Conservation (phyloP, 2,113 vertebrate genomes). For the Gavialis gangeticus region DNA sequence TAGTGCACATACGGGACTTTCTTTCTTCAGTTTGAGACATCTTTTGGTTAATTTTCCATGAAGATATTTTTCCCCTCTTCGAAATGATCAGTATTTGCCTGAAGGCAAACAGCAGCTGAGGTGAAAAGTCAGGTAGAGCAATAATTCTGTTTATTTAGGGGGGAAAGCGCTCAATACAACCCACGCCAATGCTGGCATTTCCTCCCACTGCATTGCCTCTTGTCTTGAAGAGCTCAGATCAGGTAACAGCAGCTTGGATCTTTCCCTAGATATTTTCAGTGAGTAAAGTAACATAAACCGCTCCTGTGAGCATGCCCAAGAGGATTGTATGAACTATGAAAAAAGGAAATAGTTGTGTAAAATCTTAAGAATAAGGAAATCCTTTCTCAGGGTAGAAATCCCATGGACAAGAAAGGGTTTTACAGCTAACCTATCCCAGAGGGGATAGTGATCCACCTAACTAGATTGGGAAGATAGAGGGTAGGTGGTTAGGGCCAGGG, state of each 20-base stretch:
- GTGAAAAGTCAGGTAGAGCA: background rate
- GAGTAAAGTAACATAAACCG: background rate
- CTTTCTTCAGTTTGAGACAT: slow-evolving; percentile 7
- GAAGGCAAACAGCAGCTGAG: background rate
- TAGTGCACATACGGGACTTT: background rate
- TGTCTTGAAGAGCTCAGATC: background rate
- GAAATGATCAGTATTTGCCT: slow-evolving; percentile 25
- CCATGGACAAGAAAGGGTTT: background rate
- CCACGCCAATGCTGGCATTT: background rate
- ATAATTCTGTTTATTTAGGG: background rate
- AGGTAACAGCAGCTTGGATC: background rate
- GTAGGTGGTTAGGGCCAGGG: background rate
- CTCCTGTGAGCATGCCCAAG: background rate
- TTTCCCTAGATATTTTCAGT: slow-evolving; percentile 10
- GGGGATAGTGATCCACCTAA: background rate
- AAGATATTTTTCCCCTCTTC: slow-evolving; percentile 3
- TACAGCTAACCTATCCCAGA: background rate
- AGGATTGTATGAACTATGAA: background rate
- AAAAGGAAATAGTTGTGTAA: background rate
- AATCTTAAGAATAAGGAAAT: background rate
- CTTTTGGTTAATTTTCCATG: slow-evolving; percentile 50
- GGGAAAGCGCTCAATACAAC: background rate
- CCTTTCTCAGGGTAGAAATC: background rate
- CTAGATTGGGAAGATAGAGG: background rate
- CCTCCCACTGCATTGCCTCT: background rate